These are phyloP conservation scores for Notechis scutatus DNA, from an alignment of 2,113 vertebrate species.

Conservation along the genomic window DNA sequence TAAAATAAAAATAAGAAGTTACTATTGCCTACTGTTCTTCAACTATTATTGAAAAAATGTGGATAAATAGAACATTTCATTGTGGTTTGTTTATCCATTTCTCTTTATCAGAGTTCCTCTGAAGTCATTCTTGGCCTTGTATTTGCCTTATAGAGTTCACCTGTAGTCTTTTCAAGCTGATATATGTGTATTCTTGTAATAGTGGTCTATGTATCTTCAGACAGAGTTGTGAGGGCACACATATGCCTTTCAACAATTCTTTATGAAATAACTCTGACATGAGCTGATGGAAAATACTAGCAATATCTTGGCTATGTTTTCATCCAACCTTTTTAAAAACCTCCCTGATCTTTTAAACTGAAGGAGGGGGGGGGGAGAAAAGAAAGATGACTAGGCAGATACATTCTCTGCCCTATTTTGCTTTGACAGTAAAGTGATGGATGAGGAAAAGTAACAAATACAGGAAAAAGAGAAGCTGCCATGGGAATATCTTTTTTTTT, in stretches of 20 bases:
- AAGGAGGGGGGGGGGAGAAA: neutral
- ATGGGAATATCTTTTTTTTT: neutral
- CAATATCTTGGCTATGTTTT: conserved; percentile 13
- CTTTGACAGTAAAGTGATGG: conserved; percentile 18
- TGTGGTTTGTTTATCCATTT: neutral
- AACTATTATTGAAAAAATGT: neutral
- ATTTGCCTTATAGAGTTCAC: neutral
- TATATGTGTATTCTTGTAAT: neutral
- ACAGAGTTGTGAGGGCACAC: neutral
- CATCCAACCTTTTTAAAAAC: neutral
- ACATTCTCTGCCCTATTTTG: conserved; percentile 39
- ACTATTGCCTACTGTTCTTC: neutral
- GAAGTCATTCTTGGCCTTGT: neutral
- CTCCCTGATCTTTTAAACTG: conserved; percentile 23
- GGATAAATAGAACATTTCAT: neutral
- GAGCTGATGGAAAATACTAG: conserved; percentile 35
- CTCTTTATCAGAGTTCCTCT: neutral
- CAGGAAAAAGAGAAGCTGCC: neutral
- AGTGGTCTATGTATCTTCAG: neutral
- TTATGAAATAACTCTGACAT: neutral
- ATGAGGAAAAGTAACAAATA: neutral
- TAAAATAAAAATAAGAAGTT: neutral
- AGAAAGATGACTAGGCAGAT: neutral
- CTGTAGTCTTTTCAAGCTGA: neutral
- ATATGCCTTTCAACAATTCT: neutral